Percentiles rank a stretch among this genome's conserved stretches.
Conservation (phyloP, 2,113 vertebrate species). For the Pogona vitticeps region DNA sequence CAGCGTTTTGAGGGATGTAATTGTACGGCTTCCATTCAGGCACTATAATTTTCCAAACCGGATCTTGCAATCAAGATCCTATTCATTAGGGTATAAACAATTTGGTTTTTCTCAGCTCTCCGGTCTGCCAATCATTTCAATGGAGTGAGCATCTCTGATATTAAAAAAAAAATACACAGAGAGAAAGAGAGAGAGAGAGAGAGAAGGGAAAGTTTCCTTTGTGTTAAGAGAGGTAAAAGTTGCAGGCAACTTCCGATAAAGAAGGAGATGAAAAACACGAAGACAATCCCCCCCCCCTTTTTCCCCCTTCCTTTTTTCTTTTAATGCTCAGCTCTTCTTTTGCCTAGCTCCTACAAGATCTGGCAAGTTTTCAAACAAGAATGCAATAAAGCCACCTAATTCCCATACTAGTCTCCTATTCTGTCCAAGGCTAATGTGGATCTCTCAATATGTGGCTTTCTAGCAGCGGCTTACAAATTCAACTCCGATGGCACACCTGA, state of each 20-base stretch:
- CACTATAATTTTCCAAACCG: slow-evolving; percentile 98
- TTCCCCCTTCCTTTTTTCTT: too few relatives aligned
- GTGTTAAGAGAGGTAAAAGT: slow-evolving; percentile 74
- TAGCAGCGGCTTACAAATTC: neutral
- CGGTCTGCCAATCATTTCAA: slow-evolving; percentile 95
- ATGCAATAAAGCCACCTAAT: neutral
- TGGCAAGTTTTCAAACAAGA: neutral
- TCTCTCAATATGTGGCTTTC: neutral
- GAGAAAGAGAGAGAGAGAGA: neutral
- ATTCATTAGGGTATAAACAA: slow-evolving; percentile 99
- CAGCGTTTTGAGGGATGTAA: slow-evolving; percentile 95
- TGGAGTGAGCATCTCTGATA: slow-evolving; percentile 82
- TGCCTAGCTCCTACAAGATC: neutral
- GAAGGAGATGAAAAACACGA: neutral
- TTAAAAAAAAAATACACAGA: slow-evolving; percentile 20
- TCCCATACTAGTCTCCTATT: too few relatives aligned
- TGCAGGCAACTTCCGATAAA: slow-evolving; percentile 55
- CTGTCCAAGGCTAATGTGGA: too few relatives aligned
- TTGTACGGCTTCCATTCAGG: slow-evolving; percentile 97
- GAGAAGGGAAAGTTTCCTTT: slow-evolving; percentile 87
- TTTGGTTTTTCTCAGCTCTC: slow-evolving; percentile 98
- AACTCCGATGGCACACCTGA: too few relatives aligned
- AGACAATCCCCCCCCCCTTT: too few relatives aligned
- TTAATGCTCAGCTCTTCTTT: neutral
- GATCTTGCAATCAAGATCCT: slow-evolving; percentile 99